Conservation (phyloP, 2,113 vertebrate species). For the Tonatia bakeri region DNA sequence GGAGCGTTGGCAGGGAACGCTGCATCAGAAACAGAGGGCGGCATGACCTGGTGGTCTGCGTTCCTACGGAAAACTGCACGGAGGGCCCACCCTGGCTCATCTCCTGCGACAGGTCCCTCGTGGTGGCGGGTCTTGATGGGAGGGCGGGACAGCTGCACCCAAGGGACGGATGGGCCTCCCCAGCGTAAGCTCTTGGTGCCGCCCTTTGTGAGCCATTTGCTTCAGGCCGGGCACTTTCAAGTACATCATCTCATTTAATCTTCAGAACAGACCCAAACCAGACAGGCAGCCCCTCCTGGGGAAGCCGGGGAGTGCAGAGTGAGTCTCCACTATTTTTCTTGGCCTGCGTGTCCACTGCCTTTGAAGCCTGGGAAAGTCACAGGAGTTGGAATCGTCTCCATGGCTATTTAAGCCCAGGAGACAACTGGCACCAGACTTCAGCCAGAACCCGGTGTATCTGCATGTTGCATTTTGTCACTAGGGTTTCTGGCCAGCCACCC, state of each 20-base stretch:
- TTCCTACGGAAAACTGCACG: background rate
- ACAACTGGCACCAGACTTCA: background rate
- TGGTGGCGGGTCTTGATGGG: background rate
- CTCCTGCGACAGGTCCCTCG: background rate
- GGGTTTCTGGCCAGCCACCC: background rate
- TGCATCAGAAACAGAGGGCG: background rate
- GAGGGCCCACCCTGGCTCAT: background rate
- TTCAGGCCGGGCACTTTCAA: background rate
- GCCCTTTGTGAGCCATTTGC: background rate
- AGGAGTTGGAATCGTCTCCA: background rate
- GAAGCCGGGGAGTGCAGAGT: background rate
- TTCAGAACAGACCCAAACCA: background rate
- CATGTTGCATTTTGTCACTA: background rate
- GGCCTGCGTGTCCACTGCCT: background rate
- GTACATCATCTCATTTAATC: background rate
- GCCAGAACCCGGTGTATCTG: background rate
- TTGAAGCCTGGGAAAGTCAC: background rate
- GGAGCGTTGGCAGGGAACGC: background rate
- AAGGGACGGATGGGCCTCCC: background rate
- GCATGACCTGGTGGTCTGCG: background rate
- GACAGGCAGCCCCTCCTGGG: background rate
- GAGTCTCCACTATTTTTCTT: background rate
- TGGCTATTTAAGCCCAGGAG: background rate
- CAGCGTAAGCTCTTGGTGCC: background rate
- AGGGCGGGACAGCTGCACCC: accelerated